These are phyloP conservation scores for Halcyon badia DNA, from an alignment of 2,797 vertebrate species.

Conservation along the genomic window DNA sequence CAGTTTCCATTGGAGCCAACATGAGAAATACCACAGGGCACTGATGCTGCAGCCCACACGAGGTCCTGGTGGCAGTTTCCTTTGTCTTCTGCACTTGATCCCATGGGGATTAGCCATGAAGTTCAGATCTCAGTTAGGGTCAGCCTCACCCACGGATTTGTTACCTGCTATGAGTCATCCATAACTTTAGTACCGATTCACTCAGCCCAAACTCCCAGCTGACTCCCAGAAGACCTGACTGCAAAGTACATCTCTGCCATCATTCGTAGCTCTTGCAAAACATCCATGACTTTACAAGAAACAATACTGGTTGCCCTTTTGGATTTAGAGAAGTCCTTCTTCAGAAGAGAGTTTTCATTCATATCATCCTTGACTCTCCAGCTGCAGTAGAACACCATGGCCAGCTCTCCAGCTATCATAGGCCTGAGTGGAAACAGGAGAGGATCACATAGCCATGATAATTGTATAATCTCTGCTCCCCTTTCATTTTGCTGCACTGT, in stretches of 20 bases:
- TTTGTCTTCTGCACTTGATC: background rate
- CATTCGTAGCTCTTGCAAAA: slow-evolving; percentile 21
- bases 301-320: background rate
- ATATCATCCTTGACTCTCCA: background rate
- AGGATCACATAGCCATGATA: background rate
- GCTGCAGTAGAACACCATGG: background rate
- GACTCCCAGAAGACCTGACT: background rate
- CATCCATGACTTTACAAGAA: background rate
- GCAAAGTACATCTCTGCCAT: background rate
- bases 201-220: background rate
- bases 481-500: background rate
- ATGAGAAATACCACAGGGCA: background rate
- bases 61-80: background rate
- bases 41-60: fast-evolving
- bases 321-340: background rate
- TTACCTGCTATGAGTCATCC: background rate
- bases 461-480: background rate
- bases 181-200: background rate
- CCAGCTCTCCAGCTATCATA: background rate
- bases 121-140: background rate
- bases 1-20: background rate
- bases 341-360: background rate
- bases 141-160: background rate
- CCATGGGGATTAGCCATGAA: background rate
- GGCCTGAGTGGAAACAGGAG: background rate